Base-by-base conservation (phyloP, 2,113 vertebrate genomes). In the Empidonax traillii region DNA sequence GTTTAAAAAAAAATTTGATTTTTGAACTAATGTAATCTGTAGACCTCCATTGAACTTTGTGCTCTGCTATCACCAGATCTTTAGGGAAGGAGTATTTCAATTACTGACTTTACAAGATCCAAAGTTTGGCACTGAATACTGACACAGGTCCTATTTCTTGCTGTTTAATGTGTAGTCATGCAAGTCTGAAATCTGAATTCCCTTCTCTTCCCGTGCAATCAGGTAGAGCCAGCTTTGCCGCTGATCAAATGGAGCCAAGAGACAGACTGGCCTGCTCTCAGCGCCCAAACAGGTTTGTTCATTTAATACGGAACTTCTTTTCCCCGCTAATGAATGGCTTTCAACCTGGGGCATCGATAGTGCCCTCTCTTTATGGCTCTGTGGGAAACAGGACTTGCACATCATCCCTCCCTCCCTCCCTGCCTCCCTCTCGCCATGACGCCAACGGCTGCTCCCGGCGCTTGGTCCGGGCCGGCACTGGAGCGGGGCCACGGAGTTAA, bases 171-270 rank as follows among this genome's bases (percentile, higher is more conserved):
- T 39, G 49, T 65, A 47, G 63, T 44, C 44, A 14, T 8, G 37
- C 53, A 30, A 79, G 78, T 8, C 43, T 30, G 58, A 76, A 56
- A 84, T 66, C 39, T 13, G 47, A 76, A 75, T 75, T 83, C 71
- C 85, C 66, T 28, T 85, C 82, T 66, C 47, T 61, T 73, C 37
- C 71, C 25, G 5, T 31, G 58, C 78, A 4, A 7, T 66, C 90
- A 73, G 79, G 94, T 80, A 92, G 67, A 88, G 90, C 72, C 8
- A 82, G 94, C 90, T 95, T 49, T 73, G 66, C 75, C 4, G 22
- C 81, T 14, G 77, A 75, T 71, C 56, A 53, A 6, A 44, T 37
- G 83, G 74, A 90, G 68, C 63, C 82, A 21, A 71, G 55, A 87
- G 88, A 52, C 78, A 67, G 93, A n/a, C 67, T 5, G 75, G 41